Conservation (phyloP, 2,113 vertebrate genomes). For the Chloroceryle aenea region DNA sequence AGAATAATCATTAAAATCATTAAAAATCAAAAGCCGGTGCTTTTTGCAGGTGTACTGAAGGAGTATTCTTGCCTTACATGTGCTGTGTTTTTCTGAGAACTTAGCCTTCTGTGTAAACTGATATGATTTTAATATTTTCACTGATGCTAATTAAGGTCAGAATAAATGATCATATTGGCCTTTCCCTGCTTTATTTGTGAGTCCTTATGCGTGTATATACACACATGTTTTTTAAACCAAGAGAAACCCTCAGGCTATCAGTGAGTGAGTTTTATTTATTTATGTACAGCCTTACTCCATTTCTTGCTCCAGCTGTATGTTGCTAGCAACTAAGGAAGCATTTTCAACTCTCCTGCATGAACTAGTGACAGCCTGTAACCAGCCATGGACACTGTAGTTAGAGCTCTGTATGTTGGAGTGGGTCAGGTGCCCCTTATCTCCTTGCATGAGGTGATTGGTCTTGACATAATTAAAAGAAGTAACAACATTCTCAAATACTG, state of each 20-base stretch:
- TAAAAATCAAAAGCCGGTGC: too few species aligned
- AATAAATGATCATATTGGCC: not conserved
- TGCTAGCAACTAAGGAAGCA: not conserved
- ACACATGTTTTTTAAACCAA: not conserved
- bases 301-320: not conserved
- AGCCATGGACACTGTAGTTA: fast-evolving
- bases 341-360: not conserved
- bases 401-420: fast-evolving
- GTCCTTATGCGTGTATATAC: not conserved
- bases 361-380: not conserved
- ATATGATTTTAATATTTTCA: not conserved
- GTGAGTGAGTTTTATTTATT: not conserved
- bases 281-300: not conserved
- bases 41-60: not conserved
- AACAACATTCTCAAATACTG: not conserved
- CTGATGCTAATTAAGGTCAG: not conserved
- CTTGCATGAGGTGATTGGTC: fast-evolving
- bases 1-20: not conserved
- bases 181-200: not conserved
- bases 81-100: not conserved
- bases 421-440: not conserved
- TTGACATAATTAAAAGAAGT: not conserved
- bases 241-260: not conserved
- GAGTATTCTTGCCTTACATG: not conserved
- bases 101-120: not conserved